A percentile compares a stretch with the other conserved stretches of the same genome.
Conservation (phyloP, 2,888 invertebrate genomes). For the Lasioglossum villosulum region DNA sequence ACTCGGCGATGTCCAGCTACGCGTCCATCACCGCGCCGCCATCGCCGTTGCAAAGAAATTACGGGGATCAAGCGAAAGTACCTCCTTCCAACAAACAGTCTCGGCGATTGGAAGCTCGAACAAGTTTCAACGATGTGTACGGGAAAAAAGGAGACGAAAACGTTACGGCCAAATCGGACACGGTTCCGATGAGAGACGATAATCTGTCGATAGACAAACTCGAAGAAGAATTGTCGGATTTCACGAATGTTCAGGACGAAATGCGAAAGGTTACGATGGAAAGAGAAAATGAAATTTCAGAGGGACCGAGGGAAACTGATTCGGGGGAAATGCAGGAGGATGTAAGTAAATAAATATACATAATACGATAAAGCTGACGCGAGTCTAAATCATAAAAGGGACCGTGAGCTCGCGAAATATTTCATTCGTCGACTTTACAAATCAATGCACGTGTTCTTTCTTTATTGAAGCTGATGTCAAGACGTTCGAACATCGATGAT, state of each 20-base stretch:
- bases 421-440: neutral
- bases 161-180: neutral
- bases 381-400: neutral
- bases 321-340: neutral
- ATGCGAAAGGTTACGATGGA: neutral
- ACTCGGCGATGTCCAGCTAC: constrained; percentile 76
- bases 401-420: neutral
- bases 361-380: neutral
- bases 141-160: constrained; percentile 9
- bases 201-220: neutral
- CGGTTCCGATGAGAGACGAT: neutral
- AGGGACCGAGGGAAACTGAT: neutral
- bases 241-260: no score
- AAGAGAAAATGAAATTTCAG: neutral
- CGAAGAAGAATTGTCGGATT: neutral
- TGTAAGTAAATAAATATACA: constrained; percentile 5
- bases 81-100: neutral
- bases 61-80: neutral
- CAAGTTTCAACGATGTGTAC: neutral
- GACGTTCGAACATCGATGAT: neutral
- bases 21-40: constrained; percentile 48
- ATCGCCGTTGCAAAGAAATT: constrained; percentile 43
- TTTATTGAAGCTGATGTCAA: constrained; percentile 26
- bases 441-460: neutral
- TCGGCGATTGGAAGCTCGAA: neutral